A percentile compares a stretch with the other conserved stretches of the same genome.
phyloP scores from a whole-genome alignment of 2,113 vertebrate genomes.

The Acrocephalus arundinaceus region DNA sequence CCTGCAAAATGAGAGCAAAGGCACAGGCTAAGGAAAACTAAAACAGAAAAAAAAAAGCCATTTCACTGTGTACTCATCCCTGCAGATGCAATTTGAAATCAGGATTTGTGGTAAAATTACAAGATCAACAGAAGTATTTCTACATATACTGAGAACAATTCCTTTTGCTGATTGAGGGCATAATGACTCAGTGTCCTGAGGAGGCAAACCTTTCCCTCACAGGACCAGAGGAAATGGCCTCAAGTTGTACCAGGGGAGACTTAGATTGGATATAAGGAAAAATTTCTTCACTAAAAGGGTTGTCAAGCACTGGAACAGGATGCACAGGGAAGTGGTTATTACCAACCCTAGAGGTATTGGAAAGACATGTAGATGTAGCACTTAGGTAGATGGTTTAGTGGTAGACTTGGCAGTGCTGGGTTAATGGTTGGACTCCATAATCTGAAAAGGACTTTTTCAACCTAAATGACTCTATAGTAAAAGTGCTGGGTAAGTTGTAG shows the following conservation, averaged over 20 bases:
- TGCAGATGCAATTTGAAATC: not conserved
- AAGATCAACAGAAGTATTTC: constrained; percentile 5
- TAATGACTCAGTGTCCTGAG: not conserved
- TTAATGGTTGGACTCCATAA: not conserved
- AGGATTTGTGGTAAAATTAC: not conserved
- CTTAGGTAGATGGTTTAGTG: not conserved
- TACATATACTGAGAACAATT: not conserved
- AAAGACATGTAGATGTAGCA: not conserved
- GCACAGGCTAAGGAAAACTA: not conserved
- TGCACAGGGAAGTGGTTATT: not conserved
- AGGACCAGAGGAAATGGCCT: not conserved
- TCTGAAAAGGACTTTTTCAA: not conserved
- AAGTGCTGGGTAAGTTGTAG: not conserved
- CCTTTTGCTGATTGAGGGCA: not conserved
- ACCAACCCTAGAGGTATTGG: not conserved
- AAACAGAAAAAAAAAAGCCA: not conserved
- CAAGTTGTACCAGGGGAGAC: not conserved
- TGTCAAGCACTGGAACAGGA: not conserved
- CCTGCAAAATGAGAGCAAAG: not conserved
- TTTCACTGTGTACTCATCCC: not conserved
- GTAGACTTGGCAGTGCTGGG: not conserved
- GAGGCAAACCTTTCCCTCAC: not conserved
- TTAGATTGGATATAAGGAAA: not conserved
- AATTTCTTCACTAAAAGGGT: not conserved
- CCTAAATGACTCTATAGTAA: not conserved